These are phyloP conservation scores for Drosophila grimshawi DNA, from an alignment of 1,140 invertebrate species.

Conservation along the genomic window DNA sequence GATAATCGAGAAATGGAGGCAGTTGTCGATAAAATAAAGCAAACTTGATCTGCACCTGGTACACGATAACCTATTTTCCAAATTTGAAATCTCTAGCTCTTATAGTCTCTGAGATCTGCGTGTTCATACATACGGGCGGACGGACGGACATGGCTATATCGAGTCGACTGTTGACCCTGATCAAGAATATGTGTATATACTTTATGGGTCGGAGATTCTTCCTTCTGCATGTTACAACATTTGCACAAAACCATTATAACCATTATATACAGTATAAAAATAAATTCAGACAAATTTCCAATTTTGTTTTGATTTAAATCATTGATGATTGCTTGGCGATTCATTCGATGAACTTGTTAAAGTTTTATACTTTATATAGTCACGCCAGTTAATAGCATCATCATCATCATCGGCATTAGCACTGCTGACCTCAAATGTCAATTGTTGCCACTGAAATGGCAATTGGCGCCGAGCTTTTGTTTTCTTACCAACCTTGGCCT, in stretches of 20 bases:
- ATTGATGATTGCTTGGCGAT: constrained; percentile 21
- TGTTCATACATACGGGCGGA: no score
- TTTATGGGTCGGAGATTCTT: no score
- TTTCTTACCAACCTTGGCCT: constrained; percentile 68
- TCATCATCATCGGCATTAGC: constrained; percentile 43
- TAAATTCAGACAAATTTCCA: constrained; percentile 14
- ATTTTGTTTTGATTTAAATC: constrained; percentile 28
- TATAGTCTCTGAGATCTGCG: no score
- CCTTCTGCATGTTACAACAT: no score
- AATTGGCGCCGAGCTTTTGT: constrained; percentile 52
- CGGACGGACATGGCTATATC: no score
- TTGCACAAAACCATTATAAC: constrained; percentile 10
- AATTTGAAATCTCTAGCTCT: no score
- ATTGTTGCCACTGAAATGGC: constrained; percentile 35
- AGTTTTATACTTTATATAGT: constrained; percentile 68
- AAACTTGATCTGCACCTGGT: no score
- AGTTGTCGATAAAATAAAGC: no score
- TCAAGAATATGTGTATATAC: no score
- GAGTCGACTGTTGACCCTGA: no score
- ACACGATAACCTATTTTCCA: no score
- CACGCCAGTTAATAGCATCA: constrained; percentile 51
- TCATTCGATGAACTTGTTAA: constrained; percentile 34
- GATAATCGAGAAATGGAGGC: no score
- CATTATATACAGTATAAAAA: background rate
- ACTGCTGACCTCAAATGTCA: constrained; percentile 72